phyloP scores from a whole-genome alignment of 2,888 invertebrate genomes.

The Tiliacea aurago region DNA sequence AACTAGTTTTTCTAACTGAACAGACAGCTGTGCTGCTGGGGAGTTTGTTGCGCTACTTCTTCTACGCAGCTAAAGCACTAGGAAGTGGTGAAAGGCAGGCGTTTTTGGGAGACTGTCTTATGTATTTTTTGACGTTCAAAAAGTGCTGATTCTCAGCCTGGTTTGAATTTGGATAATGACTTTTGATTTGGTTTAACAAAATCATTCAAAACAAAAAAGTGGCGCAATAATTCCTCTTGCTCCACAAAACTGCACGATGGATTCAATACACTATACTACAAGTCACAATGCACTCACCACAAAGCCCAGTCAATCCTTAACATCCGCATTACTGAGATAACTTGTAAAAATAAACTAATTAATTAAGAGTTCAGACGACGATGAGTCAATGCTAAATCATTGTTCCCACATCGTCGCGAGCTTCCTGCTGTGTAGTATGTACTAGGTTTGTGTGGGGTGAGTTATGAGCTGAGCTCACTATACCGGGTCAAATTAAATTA shows the following conservation, averaged over 20 bases:
- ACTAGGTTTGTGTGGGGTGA: slow-evolving; percentile 22
- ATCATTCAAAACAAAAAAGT: too few relatives aligned
- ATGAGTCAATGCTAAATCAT: slow-evolving; percentile 60
- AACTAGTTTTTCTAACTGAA: too few relatives aligned
- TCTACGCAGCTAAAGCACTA: too few relatives aligned
- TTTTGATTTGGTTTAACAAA: too few relatives aligned
- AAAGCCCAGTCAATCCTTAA: slow-evolving; percentile 3
- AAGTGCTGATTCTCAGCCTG: too few relatives aligned
- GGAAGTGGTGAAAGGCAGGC: too few relatives aligned
- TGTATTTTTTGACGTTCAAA: too few relatives aligned
- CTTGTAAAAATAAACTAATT: slow-evolving; percentile 62
- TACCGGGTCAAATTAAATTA: too few relatives aligned
- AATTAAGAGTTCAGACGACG: slow-evolving; percentile 59
- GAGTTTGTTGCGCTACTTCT: too few relatives aligned
- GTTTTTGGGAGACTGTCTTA: too few relatives aligned
- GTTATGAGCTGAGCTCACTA: not conserved
- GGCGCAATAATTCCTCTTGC: not conserved
- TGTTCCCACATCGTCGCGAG: slow-evolving; percentile 56
- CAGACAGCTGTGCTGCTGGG: too few relatives aligned
- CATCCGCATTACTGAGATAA: slow-evolving; percentile 60
- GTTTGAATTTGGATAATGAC: too few relatives aligned
- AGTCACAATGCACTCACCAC: slow-evolving; percentile 30
- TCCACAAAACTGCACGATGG: not conserved
- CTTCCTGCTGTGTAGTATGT: slow-evolving; percentile 52
- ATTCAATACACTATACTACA: not conserved